Base-by-base conservation (phyloP, 1,140 invertebrate species). In the Leptinotarsa texana region DNA sequence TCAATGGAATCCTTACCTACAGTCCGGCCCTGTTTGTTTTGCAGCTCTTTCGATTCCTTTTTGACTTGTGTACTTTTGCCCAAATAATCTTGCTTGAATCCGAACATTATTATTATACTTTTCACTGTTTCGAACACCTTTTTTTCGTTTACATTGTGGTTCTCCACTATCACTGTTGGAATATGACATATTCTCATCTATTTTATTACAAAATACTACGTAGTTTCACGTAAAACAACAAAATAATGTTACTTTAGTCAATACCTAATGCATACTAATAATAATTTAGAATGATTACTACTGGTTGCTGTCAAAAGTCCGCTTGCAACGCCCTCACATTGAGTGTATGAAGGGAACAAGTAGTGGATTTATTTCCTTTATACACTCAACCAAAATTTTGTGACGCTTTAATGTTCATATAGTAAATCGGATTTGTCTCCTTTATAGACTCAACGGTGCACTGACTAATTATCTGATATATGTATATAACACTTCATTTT, bases 61-160 rank as follows among this genome's bases (percentile, higher is more conserved):
- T 62, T 62, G 61, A 62, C 61, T 62, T 62, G 21, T 62, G 8
- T 62, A 62, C 61, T 62, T 62, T 22, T 62, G n/a, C 21, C 61
- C 61, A 62, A 62, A 22, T 62, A 62, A 62, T 13, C 61, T 62
- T n/a, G 61, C 17, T 22, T 62, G 17, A 62, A 62, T 62, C 17
- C 61, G 61, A 18, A 13, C 27, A 33, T 62, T 62, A 62, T 62
- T 62, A 18, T 62, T 62, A 13, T 62, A 62, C 8, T 62, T 62
- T 62, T 62, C 61, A 62, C 0, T 18, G 61, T 62, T 11, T 62
- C 61, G 17, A 22, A 62, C 61, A 22, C 61, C 61, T 22, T 62
- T 62, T 62, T 62, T 62, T 18, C 61, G 61, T 62, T 62, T 62
- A 62, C n/a, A 62, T 62, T 62, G 61, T 62, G n/a, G 61, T 22